phyloP scores from a whole-genome alignment of 1,140 invertebrate genomes.

The Drosophila suzukii region DNA sequence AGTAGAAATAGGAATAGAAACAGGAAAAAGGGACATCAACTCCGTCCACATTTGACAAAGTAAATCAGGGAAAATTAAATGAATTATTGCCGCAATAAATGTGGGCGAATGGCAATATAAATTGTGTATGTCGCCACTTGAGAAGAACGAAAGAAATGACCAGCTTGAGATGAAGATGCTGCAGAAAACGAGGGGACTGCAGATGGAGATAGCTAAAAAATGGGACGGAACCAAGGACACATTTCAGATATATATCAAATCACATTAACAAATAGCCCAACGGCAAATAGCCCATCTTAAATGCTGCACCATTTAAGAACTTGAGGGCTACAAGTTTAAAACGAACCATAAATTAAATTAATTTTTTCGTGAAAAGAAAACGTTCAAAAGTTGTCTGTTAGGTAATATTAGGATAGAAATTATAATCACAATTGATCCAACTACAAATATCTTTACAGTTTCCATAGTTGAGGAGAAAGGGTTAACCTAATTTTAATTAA shows the following conservation, averaged over 20 bases:
- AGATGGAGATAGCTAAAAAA: background rate
- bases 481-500: background rate
- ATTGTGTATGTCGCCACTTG: slow-evolving; percentile 63
- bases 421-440: too few species aligned
- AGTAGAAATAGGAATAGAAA: background rate
- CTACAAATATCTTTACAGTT: too few species aligned
- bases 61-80: slow-evolving; percentile 82
- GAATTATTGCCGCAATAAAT: slow-evolving; percentile 82
- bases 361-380: too few species aligned
- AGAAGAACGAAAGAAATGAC: background rate
- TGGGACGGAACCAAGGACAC: background rate
- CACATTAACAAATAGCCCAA: background rate
- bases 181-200: background rate
- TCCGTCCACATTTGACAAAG: slow-evolving; percentile 60
- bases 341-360: too few species aligned
- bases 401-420: too few species aligned
- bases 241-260: background rate
- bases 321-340: too few species aligned
- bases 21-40: background rate
- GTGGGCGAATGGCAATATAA: slow-evolving; percentile 68
- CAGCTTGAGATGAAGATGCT: background rate
- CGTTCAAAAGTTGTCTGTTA: too few species aligned
- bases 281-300: background rate
- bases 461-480: background rate
- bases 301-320: background rate